These are phyloP conservation scores for Chascanopsetta lugubris DNA, from an alignment of 2,113 vertebrate species.

Conservation along the genomic window DNA sequence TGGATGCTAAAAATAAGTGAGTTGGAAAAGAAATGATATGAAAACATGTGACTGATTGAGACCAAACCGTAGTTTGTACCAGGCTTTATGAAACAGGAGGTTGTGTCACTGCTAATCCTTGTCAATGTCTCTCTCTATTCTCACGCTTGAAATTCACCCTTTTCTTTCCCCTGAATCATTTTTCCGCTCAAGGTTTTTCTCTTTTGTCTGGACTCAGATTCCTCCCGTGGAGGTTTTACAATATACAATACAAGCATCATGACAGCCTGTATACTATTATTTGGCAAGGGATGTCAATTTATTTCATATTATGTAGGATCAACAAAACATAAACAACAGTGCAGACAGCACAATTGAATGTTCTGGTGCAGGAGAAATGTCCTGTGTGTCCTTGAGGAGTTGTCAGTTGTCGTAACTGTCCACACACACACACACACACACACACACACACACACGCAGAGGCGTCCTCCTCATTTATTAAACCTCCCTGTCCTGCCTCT, in stretches of 20 bases:
- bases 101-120: conserved; percentile 5
- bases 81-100: background rate
- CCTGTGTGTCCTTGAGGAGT: conserved; percentile 55
- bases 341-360: conserved; percentile 52
- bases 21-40: too few species aligned
- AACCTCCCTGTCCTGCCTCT: conserved; percentile 23
- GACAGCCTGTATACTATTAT: background rate
- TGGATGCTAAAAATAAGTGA: too few species aligned
- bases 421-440: too few species aligned
- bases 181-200: too few species aligned
- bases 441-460: too few species aligned
- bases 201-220: background rate
- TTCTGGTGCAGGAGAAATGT: conserved; percentile 25
- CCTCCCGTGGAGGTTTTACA: background rate
- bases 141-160: background rate
- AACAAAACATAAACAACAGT: background rate
- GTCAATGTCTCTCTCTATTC: conserved; percentile 9
- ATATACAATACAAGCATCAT: background rate
- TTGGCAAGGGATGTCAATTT: conserved; percentile 7
- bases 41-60: too few species aligned
- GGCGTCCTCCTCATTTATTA: conserved; percentile 50
- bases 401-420: conserved; percentile 50
- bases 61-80: too few species aligned
- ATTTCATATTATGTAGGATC: background rate
- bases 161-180: background rate